Conservation (phyloP, 2,888 invertebrate genomes). For the Lypha dubia region DNA sequence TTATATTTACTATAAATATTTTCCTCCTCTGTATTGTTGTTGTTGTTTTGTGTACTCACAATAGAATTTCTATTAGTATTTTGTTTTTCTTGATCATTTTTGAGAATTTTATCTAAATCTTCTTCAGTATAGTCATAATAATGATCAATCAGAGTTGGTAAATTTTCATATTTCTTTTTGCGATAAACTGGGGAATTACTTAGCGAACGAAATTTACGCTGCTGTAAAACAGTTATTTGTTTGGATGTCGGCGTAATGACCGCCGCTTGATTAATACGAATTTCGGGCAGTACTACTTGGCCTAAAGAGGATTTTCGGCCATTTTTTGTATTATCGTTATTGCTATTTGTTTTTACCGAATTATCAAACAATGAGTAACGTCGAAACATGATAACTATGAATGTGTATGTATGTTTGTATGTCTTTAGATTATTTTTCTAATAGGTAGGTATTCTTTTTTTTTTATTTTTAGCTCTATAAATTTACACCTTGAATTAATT, state of each 20-base stretch:
- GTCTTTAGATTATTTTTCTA: too few species aligned
- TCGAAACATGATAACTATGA: conserved; percentile 68
- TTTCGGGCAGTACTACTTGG: conserved; percentile 66
- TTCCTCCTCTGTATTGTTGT: background rate
- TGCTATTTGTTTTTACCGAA: conserved; percentile 77
- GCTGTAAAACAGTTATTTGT: conserved; percentile 64
- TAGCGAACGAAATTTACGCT: conserved; percentile 78
- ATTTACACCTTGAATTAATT: conserved; percentile 30
- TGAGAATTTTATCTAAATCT: conserved; percentile 61
- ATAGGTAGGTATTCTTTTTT: background rate
- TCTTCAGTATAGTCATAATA: conserved; percentile 65
- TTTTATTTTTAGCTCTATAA: background rate
- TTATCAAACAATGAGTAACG: conserved; percentile 82
- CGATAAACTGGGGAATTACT: conserved; percentile 82
- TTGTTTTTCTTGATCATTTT: conserved; percentile 74
- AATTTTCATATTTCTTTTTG: conserved; percentile 79
- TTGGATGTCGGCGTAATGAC: conserved; percentile 65
- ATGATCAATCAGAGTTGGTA: conserved; percentile 76
- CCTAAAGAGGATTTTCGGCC: conserved; percentile 58
- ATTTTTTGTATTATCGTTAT: conserved; percentile 51
- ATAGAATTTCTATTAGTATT: conserved; percentile 33
- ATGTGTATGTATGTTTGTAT: too few species aligned
- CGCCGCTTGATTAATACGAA: conserved; percentile 73
- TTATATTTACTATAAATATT: conserved; percentile 10
- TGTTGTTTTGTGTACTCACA: background rate